A percentile compares a stretch with the other conserved stretches of the same genome.
phyloP scores from a whole-genome alignment of 2,113 vertebrate species.

The Cinclus mexicanus region DNA sequence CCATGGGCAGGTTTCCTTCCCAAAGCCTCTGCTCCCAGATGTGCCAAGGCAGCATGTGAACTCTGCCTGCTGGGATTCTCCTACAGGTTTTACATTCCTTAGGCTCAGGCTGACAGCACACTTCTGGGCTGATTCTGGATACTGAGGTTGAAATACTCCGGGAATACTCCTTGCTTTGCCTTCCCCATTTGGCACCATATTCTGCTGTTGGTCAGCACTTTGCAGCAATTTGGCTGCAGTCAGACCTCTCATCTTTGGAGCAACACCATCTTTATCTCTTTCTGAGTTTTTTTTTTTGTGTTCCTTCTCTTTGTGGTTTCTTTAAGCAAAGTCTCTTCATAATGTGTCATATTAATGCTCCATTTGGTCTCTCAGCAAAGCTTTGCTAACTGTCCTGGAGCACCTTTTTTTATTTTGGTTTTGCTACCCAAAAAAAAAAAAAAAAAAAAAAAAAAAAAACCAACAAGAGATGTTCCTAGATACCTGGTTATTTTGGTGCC shows the following conservation, averaged over 20 bases:
- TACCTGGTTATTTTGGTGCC: not conserved
- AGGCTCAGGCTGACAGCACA: not conserved
- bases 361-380: not conserved
- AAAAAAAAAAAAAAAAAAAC: not conserved
- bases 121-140: not conserved
- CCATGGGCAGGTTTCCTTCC: not conserved
- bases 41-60: not conserved
- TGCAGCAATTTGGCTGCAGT: not conserved
- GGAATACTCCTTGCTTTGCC: not conserved
- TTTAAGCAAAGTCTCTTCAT: not conserved
- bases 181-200: fast-evolving
- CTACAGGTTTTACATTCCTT: not conserved
- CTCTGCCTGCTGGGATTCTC: not conserved
- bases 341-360: not conserved
- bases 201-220: not conserved
- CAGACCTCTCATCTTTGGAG: not conserved
- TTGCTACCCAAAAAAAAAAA: not conserved
- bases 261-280: not conserved
- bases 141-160: not conserved
- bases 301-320: not conserved
- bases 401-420: not conserved
- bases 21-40: not conserved
- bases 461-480: not conserved
- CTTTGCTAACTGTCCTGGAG: not conserved
- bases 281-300: not conserved